Evolutionary conservation across 1,140 invertebrate species (phyloP).

Genomic region (Prorops nasuta): DNA sequence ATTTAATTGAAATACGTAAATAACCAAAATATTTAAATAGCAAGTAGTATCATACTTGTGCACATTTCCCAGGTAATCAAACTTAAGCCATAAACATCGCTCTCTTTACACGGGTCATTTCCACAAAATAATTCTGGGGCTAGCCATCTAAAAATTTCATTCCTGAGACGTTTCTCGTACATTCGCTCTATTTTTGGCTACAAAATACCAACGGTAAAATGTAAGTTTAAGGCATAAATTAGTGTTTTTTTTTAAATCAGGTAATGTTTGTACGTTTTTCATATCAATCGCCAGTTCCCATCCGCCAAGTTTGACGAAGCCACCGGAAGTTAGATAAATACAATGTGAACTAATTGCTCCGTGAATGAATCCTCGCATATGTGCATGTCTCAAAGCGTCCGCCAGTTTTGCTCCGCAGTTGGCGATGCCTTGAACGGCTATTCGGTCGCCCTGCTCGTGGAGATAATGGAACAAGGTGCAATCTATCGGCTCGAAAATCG

Average conservation of each 20-base stretch:
- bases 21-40: neutral
- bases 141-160: conserved; percentile 39
- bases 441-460: conserved; percentile 37
- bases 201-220: conserved; percentile 6
- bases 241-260: neutral
- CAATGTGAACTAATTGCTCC: conserved; percentile 39
- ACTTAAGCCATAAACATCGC: conserved; percentile 37
- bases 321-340: conserved; percentile 34
- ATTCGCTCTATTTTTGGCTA: conserved; percentile 20
- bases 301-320: conserved; percentile 39
- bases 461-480: conserved; percentile 42
- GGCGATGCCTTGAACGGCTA: conserved; percentile 31
- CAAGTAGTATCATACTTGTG: conserved; percentile 28
- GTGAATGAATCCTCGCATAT: conserved; percentile 41
- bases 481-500: conserved; percentile 39
- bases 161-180: conserved; percentile 31
- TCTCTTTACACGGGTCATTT: conserved; percentile 18
- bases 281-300: conserved; percentile 38
- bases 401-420: conserved; percentile 35
- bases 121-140: conserved; percentile 34
- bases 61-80: conserved; percentile 46
- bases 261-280: conserved; percentile 25
- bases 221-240: neutral
- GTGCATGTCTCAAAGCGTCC: conserved; percentile 34
- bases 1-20: neutral